phyloP scores from a whole-genome alignment of 2,888 invertebrate genomes.

The Tineola bisselliella region DNA sequence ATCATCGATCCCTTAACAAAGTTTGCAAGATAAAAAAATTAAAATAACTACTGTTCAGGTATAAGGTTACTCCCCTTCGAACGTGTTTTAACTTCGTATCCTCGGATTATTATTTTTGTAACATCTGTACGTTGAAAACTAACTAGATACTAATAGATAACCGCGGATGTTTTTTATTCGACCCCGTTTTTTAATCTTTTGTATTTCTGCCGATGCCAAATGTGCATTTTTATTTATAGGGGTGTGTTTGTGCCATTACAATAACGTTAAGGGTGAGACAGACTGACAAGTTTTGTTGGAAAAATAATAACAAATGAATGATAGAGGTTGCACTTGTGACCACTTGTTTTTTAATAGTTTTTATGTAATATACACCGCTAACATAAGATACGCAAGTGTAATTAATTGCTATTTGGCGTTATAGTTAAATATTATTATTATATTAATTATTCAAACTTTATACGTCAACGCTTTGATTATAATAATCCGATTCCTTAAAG shows the following conservation, averaged over 20 bases:
- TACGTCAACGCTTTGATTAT: no score
- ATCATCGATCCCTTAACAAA: background rate
- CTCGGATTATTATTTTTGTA: constrained; percentile 56
- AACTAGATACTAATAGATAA: constrained; percentile 68
- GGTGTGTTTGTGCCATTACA: constrained; percentile 27
- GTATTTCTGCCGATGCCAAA: constrained; percentile 51
- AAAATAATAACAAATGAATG: constrained; percentile 40
- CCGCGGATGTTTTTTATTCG: constrained; percentile 64
- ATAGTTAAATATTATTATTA: background rate
- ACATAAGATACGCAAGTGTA: background rate
- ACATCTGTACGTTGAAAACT: constrained; percentile 60
- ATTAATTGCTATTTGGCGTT: background rate
- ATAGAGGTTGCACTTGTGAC: constrained; percentile 53
- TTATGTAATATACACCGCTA: background rate
- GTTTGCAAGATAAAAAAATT: background rate
- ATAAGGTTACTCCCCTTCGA: constrained; percentile 6
- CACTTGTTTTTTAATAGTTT: constrained; percentile 52
- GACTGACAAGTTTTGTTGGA: constrained; percentile 3
- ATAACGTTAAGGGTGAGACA: constrained; percentile 23
- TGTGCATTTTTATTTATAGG: constrained; percentile 60
- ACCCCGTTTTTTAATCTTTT: constrained; percentile 56
- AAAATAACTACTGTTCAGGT: constrained; percentile 4
- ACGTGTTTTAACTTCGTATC: background rate
- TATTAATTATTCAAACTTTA: no score
- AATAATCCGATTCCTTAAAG: no score